These are phyloP conservation scores for Drosophila subobscura DNA, from an alignment of 1,140 invertebrate species.

Conservation along the genomic window DNA sequence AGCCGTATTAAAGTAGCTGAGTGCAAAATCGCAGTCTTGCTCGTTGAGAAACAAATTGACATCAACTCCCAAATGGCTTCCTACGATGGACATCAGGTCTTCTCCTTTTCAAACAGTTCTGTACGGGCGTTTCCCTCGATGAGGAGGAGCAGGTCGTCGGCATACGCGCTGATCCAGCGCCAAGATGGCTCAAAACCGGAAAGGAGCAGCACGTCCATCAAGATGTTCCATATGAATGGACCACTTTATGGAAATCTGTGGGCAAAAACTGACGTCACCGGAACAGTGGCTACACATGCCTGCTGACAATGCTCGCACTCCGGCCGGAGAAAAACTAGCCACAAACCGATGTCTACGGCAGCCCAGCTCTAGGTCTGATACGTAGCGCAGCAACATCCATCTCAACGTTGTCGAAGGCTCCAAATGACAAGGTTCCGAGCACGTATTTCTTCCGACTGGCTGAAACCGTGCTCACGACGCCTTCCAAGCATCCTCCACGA, in stretches of 20 bases:
- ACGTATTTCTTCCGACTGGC: conserved; percentile 25
- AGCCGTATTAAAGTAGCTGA: too few relatives aligned
- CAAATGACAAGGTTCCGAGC: conserved; percentile 32
- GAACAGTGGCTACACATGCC: background rate
- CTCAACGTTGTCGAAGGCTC: conserved; percentile 17
- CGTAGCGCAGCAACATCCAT: conserved; percentile 11
- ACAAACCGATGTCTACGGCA: background rate
- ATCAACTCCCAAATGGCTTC: background rate
- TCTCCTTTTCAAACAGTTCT: background rate
- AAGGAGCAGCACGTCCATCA: too few relatives aligned
- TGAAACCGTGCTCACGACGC: too few relatives aligned
- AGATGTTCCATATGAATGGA: background rate
- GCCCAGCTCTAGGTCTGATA: too few relatives aligned
- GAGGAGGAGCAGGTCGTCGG: conserved; percentile 15
- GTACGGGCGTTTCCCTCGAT: conserved; percentile 2
- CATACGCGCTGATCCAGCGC: background rate
- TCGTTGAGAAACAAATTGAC: conserved; percentile 14
- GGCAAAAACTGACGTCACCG: background rate
- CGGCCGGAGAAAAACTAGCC: background rate
- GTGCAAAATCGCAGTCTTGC: conserved; percentile 12
- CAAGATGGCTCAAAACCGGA: conserved; percentile 4
- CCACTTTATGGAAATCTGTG: background rate
- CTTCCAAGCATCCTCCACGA: conserved; percentile 26
- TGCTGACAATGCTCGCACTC: background rate
- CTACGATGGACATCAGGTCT: conserved; percentile 8